Evolutionary conservation across 37 sponge, comb jelly and placozoan species (phyloP), one percentile per base, ranked within the genome.

Genomic region (Mnemiopsis leidyi): DNA sequence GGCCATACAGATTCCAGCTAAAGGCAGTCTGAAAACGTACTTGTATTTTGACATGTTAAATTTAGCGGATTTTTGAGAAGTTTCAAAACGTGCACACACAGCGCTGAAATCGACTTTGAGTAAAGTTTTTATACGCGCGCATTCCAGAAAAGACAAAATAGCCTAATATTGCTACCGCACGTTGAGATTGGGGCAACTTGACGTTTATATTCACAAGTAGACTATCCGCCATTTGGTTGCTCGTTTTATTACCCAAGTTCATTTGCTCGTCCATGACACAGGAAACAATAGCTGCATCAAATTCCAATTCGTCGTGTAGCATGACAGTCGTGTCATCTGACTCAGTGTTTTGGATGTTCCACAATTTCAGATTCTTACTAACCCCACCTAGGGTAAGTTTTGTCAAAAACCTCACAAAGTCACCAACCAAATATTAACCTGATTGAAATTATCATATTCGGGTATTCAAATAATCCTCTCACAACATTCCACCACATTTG

Each of bases 261-360:
- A 96, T 39, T 40, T 94, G 83, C 0, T 68, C 88, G 92, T 96
- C 95, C 92, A 96, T 96, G 2, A 71, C 37, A 25, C 92, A 82
- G 36, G 97, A 95, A 38, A 92, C 83, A 1, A 96, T 38, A 0
- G 92, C 94, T 35, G 95, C 95, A 83, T 93, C 94, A 36, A 95
- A 48, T 36, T 93, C 38, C 94, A 96, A 71, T 5, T 93, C 93
- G 13, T 77, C 69, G 23, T 94, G 92, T 68, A 96, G 33, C 69
- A 92, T 38, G 21, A 95, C 94, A 16, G 94, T 16, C 23, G 93
- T 92, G 24, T 40, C 90, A 38, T 85, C 90, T 69, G 34, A 38
- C 30, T n/a, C 34, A 18, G 94, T 18, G 37, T 35, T 25, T 24
- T 88, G 93, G 23, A 96, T 82, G 20, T 67, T 2, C 96, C 96